Conservation (phyloP, 2,888 invertebrate genomes). For the Argyra leucocephala region DNA sequence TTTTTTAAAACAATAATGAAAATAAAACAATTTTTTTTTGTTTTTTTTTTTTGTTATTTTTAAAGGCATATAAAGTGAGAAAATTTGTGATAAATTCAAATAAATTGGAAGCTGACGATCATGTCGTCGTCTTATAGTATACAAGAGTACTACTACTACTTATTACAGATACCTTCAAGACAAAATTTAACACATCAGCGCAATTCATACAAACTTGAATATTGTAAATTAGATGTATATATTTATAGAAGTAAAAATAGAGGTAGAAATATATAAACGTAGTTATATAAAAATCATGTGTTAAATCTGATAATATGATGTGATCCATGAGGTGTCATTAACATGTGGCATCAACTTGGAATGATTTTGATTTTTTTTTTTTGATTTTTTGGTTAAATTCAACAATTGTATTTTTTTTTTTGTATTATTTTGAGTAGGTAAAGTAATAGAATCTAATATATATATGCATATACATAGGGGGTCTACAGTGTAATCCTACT, state of each 20-base stretch:
- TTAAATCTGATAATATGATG: neutral
- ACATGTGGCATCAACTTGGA: neutral
- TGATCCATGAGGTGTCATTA: slow-evolving; percentile 6
- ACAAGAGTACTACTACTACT: neutral
- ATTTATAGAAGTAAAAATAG: too few relatives aligned
- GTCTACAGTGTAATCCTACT: too few relatives aligned
- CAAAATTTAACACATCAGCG: too few relatives aligned
- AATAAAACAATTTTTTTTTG: too few relatives aligned
- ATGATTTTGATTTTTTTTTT: neutral
- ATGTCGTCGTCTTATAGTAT: neutral
- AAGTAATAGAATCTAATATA: too few relatives aligned
- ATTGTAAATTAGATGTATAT: too few relatives aligned
- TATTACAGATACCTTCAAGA: neutral
- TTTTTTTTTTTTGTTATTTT: too few relatives aligned
- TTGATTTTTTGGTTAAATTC: neutral
- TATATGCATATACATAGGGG: too few relatives aligned
- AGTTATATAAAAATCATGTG: too few relatives aligned
- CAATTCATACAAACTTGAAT: neutral
- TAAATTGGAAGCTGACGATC: slow-evolving; percentile 1
- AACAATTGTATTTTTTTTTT: neutral
- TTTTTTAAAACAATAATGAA: too few relatives aligned
- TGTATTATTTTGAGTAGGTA: neutral
- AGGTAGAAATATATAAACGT: too few relatives aligned
- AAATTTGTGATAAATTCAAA: slow-evolving; percentile 6
- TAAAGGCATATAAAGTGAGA: neutral